Percentiles rank a stretch among this genome's conserved stretches.
Evolutionary conservation across 2,797 vertebrate genomes (phyloP).

Genomic region (Crossoptilon crossoptilon): DNA sequence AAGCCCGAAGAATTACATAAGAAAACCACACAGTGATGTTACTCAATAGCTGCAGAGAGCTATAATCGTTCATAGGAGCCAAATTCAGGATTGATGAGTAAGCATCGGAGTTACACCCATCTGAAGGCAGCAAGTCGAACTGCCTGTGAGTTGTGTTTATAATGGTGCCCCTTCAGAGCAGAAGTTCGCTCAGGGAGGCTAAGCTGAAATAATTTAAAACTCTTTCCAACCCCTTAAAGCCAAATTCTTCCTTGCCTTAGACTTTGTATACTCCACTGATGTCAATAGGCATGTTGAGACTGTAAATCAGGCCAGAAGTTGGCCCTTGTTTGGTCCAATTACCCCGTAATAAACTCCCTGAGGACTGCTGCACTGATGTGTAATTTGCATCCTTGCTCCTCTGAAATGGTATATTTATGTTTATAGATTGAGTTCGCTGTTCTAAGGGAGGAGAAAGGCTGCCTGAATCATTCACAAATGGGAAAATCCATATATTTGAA

Average conservation of each 20-base stretch:
- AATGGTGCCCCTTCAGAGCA: constrained; percentile 5
- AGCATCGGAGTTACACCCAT: constrained; percentile 43
- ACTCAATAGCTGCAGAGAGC: not conserved
- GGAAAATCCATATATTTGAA: constrained; percentile 73
- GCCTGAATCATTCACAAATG: constrained; percentile 70
- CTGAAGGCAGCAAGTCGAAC: not conserved
- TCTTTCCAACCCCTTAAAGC: constrained; percentile 46
- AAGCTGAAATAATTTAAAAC: constrained; percentile 19
- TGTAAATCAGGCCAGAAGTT: constrained; percentile 64
- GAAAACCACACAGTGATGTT: constrained; percentile 36
- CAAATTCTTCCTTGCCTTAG: constrained; percentile 48
- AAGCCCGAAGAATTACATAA: constrained; percentile 38
- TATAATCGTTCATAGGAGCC: constrained; percentile 9
- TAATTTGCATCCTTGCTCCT: constrained; percentile 59
- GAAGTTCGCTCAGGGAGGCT: constrained; percentile 1
- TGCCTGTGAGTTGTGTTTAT: not conserved
- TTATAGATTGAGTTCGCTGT: constrained; percentile 69
- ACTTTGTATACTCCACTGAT: not conserved
- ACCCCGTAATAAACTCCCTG: constrained; percentile 53
- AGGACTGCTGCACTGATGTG: constrained; percentile 39
- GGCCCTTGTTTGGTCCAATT: constrained; percentile 63
- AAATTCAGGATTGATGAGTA: constrained; percentile 52
- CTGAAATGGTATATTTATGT: constrained; percentile 57
- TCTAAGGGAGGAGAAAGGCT: constrained; percentile 48
- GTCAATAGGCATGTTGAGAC: constrained; percentile 34